Base-by-base conservation (phyloP, 2,888 invertebrate species). In the Heliconius erato region DNA sequence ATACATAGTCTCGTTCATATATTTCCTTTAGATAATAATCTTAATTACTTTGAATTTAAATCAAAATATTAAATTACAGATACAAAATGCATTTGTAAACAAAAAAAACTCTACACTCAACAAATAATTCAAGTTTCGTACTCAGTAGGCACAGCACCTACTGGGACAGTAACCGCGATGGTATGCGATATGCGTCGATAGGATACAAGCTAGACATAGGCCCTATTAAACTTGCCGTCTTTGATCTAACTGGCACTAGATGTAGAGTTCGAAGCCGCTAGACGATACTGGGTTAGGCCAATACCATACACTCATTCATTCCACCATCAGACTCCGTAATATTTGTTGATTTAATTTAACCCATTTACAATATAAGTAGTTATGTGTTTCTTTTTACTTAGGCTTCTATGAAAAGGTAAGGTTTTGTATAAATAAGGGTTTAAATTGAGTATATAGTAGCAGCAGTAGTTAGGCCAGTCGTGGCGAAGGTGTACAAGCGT, bases 191-290 rank as follows among this genome's bases (percentile, higher is more conserved):
- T 89, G 84, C 83, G 74, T 86, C 84, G 90, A 90, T 91, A 90
- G 88, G 87, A 85, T 85, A 86, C 85, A 79, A 87, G 83, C 84
- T 84, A 84, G 83, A 86, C 85, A 85, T 84, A 88, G 87, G 87
- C 88, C 91, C 91, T 91, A 94, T 93, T 94, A 94, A 90, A 89
- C 84, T 83, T 88, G 88, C 91, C 89, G 89, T 88, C 92, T 92
- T 92, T 91, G 93, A 92, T 92, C 90, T 88, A 86, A 86, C 85
- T 85, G 87, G 86, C 84, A 86, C 86, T 86, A 88, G 89, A 90
- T 89, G 90, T 89, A 90, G 90, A 89, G 87, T 87, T 85, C 82
- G 79, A 83, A 85, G 86, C 85, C 84, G 85, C 83, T 84, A 82
- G 82, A 74, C 77, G 77, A 80, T 82, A 79, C 71, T 82, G 67